Evolutionary conservation across 2,113 vertebrate genomes (phyloP), one percentile per base, ranked within the genome.

Genomic region (Lepidothrix coronata): DNA sequence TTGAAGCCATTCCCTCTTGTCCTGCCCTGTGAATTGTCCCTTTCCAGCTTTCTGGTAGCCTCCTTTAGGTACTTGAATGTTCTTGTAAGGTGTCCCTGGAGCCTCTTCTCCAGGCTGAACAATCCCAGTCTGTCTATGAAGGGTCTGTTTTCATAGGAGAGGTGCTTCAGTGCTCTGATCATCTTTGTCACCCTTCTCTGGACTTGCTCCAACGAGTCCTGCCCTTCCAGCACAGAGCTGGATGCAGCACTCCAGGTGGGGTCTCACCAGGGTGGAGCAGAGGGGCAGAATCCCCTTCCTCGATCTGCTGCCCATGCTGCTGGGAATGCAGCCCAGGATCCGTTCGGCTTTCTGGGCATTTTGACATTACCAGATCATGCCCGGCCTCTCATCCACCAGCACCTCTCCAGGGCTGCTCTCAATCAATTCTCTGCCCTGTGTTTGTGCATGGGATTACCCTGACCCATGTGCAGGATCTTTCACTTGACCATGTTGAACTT

Each of bases 141-240:
- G 20, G 46, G 30, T 17, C 33, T 62, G 3, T 35, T 31, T 55
- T 18, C 6, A 22, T 3, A 35, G 63, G 30, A 41, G 46, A 48
- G 6, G 4, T 41, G 28, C 41, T 68, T 54, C 55, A 70, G 28
- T 30, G 17, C 25, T 62, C 30, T 89, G 7, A 27, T 22, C 44
- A 22, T 61, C 48, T 48, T 48, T 17, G 7, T 35, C 48, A 4
- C 41, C 21, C 33, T 83, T 14, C 39, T 75, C 14, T 27, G 63
- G 79, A 22, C n/a, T 68, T 48, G n/a, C 5, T 61, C 30, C 39
- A 18, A 0, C 20, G 62, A n/a, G 4, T 7, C 1, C 0, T 83
- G 33, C 5, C 2, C 54, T 18, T 30, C 33, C 16, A 5, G 8
- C 24, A 13, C 25, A 35, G 62, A 31, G 28, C 46, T 75, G 70